phyloP scores from a whole-genome alignment of 2,888 invertebrate genomes.

The Dynastes maya region DNA sequence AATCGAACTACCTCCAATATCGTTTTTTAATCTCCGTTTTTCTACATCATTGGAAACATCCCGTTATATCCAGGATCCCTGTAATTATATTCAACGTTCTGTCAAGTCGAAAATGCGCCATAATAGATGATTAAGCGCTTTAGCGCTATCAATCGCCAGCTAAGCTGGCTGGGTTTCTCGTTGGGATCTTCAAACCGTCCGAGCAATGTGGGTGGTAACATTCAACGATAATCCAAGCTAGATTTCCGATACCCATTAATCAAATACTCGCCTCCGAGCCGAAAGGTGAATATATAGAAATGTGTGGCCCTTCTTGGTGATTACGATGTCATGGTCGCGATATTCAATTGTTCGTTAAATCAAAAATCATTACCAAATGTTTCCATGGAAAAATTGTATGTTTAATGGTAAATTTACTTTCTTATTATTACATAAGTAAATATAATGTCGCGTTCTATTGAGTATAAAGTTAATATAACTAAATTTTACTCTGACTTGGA shows the following conservation, averaged over 20 bases:
- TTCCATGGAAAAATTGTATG: too few relatives aligned
- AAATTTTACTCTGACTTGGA: too few relatives aligned
- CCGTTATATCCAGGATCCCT: neutral
- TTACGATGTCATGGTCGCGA: too few relatives aligned
- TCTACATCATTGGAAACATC: too few relatives aligned
- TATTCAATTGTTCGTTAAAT: too few relatives aligned
- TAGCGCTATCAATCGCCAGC: neutral
- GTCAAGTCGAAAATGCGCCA: neutral
- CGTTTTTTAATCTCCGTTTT: too few relatives aligned
- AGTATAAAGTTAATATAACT: too few relatives aligned
- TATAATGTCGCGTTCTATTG: too few relatives aligned
- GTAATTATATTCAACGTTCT: neutral
- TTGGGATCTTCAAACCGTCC: neutral
- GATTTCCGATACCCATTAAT: constrained; percentile 26
- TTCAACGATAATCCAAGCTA: constrained; percentile 28
- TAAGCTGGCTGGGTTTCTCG: neutral
- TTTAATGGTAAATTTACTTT: too few relatives aligned
- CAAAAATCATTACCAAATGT: too few relatives aligned
- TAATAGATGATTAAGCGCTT: constrained; percentile 26
- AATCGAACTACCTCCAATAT: too few relatives aligned
- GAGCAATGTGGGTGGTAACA: neutral
- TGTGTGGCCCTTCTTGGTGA: neutral
- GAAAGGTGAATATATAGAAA: constrained; percentile 23
- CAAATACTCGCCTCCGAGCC: constrained; percentile 21
- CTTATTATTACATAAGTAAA: too few relatives aligned